Evolutionary conservation across 2,888 invertebrate species (phyloP).

Genomic region (Dolichopus griseipennis): DNA sequence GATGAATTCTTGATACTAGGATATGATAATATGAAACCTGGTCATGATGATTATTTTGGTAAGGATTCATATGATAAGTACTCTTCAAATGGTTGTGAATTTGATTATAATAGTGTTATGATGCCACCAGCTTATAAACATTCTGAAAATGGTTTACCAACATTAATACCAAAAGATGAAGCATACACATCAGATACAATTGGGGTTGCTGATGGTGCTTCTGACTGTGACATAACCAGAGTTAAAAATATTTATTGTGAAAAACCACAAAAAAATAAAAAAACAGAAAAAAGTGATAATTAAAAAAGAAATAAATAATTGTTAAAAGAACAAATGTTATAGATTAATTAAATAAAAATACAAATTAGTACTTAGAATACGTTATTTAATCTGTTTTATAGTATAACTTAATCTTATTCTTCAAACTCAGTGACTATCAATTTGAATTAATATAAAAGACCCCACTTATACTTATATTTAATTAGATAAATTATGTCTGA

Average conservation of each 20-base stretch:
- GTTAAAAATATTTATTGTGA: conserved; percentile 46
- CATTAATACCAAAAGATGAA: conserved; percentile 52
- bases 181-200: conserved; percentile 27
- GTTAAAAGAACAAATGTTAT: no score
- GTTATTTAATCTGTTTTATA: no score
- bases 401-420: no score
- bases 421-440: no score
- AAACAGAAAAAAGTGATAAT: no score
- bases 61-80: conserved; percentile 50
- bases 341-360: no score
- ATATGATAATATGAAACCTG: conserved; percentile 41
- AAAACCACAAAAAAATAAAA: background rate
- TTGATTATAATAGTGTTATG: conserved; percentile 67
- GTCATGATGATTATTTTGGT: conserved; percentile 57
- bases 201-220: conserved; percentile 48
- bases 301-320: no score
- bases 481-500: no score
- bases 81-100: conserved; percentile 54
- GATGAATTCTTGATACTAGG: conserved; percentile 56
- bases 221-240: conserved; percentile 47
- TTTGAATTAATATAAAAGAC: no score
- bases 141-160: conserved; percentile 55
- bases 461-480: no score
- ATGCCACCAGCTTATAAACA: conserved; percentile 62
- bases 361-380: no score